Conservation (phyloP, 2,113 vertebrate species). For the Myrmophylax atrothorax region DNA sequence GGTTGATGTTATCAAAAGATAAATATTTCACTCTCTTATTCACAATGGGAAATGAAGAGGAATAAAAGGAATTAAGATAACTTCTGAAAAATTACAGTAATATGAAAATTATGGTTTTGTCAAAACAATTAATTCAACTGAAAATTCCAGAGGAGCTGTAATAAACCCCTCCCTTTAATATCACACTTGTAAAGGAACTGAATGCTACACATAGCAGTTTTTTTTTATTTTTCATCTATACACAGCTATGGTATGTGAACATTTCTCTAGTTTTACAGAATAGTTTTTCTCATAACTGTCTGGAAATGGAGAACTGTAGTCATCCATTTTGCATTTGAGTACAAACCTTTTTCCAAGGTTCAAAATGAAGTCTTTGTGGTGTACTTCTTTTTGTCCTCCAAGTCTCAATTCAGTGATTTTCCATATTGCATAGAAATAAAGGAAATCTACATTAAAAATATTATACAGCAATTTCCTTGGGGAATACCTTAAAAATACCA, state of each 20-base stretch:
- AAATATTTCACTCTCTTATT: not conserved
- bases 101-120: not conserved
- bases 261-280: not conserved
- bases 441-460: not conserved
- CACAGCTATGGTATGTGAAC: accelerated
- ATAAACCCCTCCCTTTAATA: not conserved
- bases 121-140: not conserved
- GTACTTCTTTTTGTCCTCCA: not conserved
- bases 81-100: not conserved
- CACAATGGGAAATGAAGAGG: not conserved
- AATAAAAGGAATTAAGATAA: not conserved
- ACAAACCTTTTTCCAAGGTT: not conserved
- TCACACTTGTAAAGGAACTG: not conserved
- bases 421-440: not conserved
- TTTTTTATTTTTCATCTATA: not conserved
- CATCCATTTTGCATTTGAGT: not conserved
- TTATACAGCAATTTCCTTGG: not conserved
- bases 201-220: accelerated
- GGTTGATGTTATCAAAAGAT: not conserved
- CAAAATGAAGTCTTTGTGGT: not conserved
- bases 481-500: not conserved
- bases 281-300: not conserved
- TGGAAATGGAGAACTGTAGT: not conserved
- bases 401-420: not conserved
- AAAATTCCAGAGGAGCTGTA: not conserved